Percentiles rank a stretch among this genome's conserved stretches.
phyloP scores from a whole-genome alignment of 2,888 invertebrate genomes.

The Gymnoscelis rufifasciata region DNA sequence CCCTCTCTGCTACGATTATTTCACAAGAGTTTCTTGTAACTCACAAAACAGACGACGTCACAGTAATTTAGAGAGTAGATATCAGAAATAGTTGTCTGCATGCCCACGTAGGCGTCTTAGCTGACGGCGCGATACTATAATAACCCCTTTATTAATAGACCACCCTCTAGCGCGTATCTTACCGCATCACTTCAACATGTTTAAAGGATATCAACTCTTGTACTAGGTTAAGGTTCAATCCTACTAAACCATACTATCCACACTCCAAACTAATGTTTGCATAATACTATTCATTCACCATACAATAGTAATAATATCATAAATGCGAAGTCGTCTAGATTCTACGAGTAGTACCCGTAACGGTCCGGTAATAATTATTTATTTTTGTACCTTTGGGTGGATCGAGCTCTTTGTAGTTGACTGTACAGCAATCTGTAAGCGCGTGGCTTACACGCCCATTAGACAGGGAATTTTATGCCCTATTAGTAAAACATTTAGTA shows the following conservation, averaged over 20 bases:
- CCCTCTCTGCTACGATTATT: conserved; percentile 10
- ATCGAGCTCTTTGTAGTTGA: no score
- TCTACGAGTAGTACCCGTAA: no score
- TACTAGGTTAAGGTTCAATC: conserved; percentile 2
- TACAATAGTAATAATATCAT: no score
- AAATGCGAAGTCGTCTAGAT: no score
- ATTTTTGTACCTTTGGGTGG: no score
- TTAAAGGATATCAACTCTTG: conserved; percentile 5
- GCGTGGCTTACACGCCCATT: conserved; percentile 37
- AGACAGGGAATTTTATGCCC: conserved; percentile 31
- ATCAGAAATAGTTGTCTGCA: conserved; percentile 36
- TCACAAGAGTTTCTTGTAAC: conserved; percentile 21
- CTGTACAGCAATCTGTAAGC: conserved; percentile 10
- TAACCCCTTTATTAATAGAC: conserved; percentile 39
- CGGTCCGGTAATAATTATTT: no score
- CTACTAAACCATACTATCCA: not conserved
- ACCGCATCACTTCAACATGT: conserved; percentile 6
- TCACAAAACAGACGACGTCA: conserved; percentile 25
- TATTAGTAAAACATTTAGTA: conserved; percentile 24
- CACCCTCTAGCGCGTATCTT: conserved; percentile 31
- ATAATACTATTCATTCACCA: no score
- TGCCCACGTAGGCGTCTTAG: conserved; percentile 37
- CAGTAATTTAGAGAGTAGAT: conserved; percentile 26
- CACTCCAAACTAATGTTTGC: no score
- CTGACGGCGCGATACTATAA: conserved; percentile 37